phyloP scores from a whole-genome alignment of 2,113 vertebrate genomes.

The Eudyptes chrysolophus region DNA sequence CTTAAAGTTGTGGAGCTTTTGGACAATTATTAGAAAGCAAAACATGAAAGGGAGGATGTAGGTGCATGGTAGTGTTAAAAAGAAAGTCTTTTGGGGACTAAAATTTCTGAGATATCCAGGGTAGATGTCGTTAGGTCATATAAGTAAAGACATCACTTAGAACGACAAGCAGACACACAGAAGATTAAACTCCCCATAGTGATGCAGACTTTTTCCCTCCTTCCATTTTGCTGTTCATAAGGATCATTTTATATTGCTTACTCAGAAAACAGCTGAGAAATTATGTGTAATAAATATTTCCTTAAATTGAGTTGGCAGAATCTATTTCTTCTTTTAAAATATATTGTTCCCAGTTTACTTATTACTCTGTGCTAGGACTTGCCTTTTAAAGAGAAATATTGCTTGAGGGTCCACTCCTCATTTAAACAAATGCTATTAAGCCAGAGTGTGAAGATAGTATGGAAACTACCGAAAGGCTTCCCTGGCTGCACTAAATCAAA shows the following conservation, averaged over 20 bases:
- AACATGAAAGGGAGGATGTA: neutral
- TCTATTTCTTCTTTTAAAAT: constrained; percentile 60
- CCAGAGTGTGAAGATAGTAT: constrained; percentile 62
- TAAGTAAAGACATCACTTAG: constrained; percentile 24
- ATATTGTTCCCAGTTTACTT: constrained; percentile 67
- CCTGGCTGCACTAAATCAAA: constrained; percentile 70
- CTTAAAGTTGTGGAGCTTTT: neutral
- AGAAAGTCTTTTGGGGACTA: neutral
- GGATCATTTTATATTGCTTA: constrained; percentile 43
- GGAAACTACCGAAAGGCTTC: constrained; percentile 59
- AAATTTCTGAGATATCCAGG: neutral
- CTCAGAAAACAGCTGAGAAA: constrained; percentile 66
- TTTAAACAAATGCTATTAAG: constrained; percentile 73
- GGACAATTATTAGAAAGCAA: neutral
- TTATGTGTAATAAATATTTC: constrained; percentile 62
- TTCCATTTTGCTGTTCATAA: constrained; percentile 15
- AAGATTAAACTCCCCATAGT: constrained; percentile 41
- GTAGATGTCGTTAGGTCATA: neutral
- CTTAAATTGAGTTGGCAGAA: constrained; percentile 61
- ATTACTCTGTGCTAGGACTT: constrained; percentile 54
- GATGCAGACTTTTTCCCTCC: neutral
- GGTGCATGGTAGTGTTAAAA: neutral
- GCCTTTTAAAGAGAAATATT: constrained; percentile 71
- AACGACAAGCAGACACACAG: neutral
- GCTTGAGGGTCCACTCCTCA: constrained; percentile 67